Evolutionary conservation across 2,113 vertebrate species (phyloP).

Genomic region (Zosterops pallidus): DNA sequence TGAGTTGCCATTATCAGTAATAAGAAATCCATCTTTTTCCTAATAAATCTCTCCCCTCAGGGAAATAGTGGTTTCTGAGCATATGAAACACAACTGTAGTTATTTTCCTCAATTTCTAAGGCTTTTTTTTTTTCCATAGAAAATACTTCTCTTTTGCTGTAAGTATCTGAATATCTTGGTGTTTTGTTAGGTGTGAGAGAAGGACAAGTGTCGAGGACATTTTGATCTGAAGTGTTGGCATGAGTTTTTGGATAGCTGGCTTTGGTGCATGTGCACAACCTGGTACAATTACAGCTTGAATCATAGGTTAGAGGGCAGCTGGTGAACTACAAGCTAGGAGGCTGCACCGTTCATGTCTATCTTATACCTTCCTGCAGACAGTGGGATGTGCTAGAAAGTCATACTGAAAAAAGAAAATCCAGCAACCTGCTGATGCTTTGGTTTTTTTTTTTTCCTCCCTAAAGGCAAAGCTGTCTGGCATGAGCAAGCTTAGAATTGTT

Average conservation of each 20-base stretch:
- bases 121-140: background rate
- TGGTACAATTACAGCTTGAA: background rate
- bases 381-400: background rate
- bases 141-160: background rate
- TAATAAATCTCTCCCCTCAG: background rate
- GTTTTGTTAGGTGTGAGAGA: background rate
- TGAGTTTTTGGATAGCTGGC: background rate
- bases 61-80: background rate
- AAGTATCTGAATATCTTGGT: background rate
- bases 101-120: background rate
- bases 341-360: accelerated
- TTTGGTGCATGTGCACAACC: background rate
- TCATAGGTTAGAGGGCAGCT: background rate
- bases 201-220: background rate
- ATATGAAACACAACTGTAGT: background rate
- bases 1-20: accelerated
- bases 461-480: background rate
- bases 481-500: background rate
- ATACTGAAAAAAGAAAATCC: background rate
- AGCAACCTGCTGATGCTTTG: background rate
- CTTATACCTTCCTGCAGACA: background rate
- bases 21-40: background rate
- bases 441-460: background rate
- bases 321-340: background rate
- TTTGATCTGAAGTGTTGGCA: background rate